phyloP scores from a whole-genome alignment of 2,113 vertebrate genomes.

The Rhodinocichla rosea region DNA sequence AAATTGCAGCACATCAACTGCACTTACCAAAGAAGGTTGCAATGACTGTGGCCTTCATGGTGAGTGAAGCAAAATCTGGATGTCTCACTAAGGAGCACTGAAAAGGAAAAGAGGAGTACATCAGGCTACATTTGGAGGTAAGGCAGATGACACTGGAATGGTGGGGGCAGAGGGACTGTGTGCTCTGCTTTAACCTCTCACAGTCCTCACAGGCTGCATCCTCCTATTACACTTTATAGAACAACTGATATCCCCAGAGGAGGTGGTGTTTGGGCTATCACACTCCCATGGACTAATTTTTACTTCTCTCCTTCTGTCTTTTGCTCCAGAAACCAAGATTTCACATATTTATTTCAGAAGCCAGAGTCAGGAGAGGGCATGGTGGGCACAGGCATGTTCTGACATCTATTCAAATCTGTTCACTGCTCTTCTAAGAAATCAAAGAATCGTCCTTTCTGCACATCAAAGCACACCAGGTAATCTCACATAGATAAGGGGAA shows the following conservation, averaged over 20 bases:
- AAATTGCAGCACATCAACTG: neutral
- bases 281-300: neutral
- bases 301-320: neutral
- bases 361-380: neutral
- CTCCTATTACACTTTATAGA: neutral
- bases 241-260: neutral
- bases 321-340: neutral
- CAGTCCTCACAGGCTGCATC: neutral
- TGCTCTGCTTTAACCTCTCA: neutral
- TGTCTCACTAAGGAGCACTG: neutral
- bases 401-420: neutral
- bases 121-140: neutral
- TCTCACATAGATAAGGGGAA: neutral
- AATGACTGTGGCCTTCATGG: conserved; percentile 71
- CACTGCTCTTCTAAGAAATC: neutral
- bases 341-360: neutral
- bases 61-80: conserved; percentile 36
- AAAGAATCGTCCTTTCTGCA: neutral
- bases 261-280: neutral
- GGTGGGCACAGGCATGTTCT: neutral
- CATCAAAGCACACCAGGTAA: neutral
- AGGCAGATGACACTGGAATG: rapidly evolving
- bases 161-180: neutral
- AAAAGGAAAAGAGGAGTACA: neutral
- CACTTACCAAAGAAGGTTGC: conserved; percentile 74